These are phyloP conservation scores for Sphaerophoria taeniata DNA, from an alignment of 2,888 invertebrate genomes.

Conservation along the genomic window DNA sequence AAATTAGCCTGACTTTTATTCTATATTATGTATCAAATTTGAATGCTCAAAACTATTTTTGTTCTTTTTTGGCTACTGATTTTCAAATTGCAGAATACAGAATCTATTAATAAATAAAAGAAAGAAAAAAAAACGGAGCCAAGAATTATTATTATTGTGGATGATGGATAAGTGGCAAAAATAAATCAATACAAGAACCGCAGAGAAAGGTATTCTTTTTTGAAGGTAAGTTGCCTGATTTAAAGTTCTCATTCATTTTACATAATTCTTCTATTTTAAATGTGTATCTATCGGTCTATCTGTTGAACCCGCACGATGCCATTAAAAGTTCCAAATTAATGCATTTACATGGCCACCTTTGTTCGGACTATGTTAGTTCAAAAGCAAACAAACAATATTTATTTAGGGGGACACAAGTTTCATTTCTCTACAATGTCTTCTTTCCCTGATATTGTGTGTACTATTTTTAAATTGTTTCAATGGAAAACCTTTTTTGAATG, in stretches of 20 bases:
- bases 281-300: background rate
- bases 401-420: too few species aligned
- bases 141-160: background rate
- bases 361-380: too few species aligned
- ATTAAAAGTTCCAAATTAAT: constrained; percentile 10
- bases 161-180: constrained; percentile 20
- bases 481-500: too few species aligned
- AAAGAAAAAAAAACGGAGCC: background rate
- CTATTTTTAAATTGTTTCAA: too few species aligned
- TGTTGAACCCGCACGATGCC: background rate
- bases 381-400: too few species aligned
- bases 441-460: too few species aligned
- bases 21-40: too few species aligned
- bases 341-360: background rate
- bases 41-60: too few species aligned
- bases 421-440: too few species aligned
- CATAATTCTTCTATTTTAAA: constrained; percentile 12
- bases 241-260: constrained; percentile 14
- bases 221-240: background rate
- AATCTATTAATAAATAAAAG: constrained; percentile 23
- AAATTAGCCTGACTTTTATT: too few species aligned
- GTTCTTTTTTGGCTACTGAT: background rate
- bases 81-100: background rate
- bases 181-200: constrained; percentile 19
- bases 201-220: constrained; percentile 18